These are phyloP conservation scores for Drosophila stalkeri DNA, from an alignment of 2,888 invertebrate species.

Conservation along the genomic window DNA sequence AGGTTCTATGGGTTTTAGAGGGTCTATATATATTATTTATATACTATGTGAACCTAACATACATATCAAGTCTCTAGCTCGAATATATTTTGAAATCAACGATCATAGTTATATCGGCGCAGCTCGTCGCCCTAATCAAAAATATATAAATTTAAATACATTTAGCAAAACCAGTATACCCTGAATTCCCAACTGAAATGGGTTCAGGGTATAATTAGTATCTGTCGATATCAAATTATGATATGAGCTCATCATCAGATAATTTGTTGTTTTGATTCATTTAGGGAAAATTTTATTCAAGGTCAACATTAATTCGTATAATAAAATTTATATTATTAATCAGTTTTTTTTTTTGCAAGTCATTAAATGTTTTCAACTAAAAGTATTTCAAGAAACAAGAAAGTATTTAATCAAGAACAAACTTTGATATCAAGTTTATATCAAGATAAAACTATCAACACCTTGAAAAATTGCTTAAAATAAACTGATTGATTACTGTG, in stretches of 20 bases:
- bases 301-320: not conserved
- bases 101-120: too few species aligned
- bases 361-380: not conserved
- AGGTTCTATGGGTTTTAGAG: too few species aligned
- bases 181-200: too few species aligned
- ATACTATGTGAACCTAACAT: too few species aligned
- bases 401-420: not conserved
- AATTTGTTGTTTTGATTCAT: not conserved
- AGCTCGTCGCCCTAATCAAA: too few species aligned
- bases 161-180: too few species aligned
- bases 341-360: too few species aligned
- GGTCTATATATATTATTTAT: too few species aligned
- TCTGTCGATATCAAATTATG: not conserved
- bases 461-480: not conserved
- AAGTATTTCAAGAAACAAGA: not conserved
- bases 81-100: too few species aligned
- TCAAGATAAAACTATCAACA: not conserved
- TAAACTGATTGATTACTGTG: not conserved
- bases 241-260: constrained; percentile 1
- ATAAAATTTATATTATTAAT: not conserved
- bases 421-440: not conserved
- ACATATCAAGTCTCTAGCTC: too few species aligned
- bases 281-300: not conserved
- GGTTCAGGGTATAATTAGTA: too few species aligned
- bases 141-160: too few species aligned